Evolutionary conservation across 2,113 vertebrate species (phyloP).

Genomic region (Tichodroma muraria): DNA sequence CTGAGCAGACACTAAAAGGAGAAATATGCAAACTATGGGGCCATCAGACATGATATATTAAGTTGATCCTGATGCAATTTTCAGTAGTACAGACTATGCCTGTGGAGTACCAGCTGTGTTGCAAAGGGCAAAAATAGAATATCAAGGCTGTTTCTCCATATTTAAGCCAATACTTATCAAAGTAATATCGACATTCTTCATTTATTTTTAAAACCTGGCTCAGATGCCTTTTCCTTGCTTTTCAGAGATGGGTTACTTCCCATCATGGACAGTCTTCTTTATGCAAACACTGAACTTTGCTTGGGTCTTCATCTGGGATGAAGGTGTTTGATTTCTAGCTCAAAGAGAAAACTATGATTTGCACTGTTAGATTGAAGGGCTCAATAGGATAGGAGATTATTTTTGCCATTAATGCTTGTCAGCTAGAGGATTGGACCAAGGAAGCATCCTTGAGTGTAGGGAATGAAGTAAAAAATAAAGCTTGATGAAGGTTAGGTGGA

Average conservation of each 20-base stretch:
- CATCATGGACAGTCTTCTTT: neutral
- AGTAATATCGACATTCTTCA: neutral
- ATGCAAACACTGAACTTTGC: neutral
- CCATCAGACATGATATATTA: neutral
- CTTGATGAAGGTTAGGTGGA: neutral
- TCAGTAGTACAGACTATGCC: neutral
- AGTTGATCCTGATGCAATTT: neutral
- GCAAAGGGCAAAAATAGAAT: neutral
- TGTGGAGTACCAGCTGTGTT: neutral
- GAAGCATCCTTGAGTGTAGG: neutral
- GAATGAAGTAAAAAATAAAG: neutral
- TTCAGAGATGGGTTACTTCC: neutral
- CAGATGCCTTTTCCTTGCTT: neutral
- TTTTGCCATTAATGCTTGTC: neutral
- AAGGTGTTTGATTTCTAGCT: neutral
- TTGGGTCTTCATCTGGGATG: neutral
- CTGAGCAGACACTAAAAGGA: neutral
- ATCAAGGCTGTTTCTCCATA: neutral
- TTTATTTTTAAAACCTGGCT: neutral
- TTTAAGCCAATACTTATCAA: neutral
- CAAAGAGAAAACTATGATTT: neutral
- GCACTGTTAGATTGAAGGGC: neutral
- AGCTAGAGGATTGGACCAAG: accelerated
- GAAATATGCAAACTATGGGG: neutral
- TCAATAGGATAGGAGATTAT: neutral